These are phyloP conservation scores for Anticlea derivata DNA, from an alignment of 2,888 invertebrate species.

Conservation along the genomic window DNA sequence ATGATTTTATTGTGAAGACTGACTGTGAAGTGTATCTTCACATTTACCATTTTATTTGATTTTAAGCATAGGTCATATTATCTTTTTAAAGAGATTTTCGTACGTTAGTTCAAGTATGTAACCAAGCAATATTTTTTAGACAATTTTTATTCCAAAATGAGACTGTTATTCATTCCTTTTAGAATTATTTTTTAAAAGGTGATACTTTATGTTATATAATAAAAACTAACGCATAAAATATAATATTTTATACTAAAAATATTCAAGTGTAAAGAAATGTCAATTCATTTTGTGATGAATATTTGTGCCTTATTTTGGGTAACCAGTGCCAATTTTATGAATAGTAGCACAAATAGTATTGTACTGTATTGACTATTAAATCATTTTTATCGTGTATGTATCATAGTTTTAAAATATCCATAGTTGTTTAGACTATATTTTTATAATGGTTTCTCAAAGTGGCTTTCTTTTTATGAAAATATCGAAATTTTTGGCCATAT, in stretches of 20 bases:
- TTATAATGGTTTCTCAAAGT: constrained; percentile 10
- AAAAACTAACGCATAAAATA: constrained; percentile 13
- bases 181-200: constrained; percentile 39
- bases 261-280: too few species aligned
- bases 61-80: constrained; percentile 23
- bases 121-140: constrained; percentile 22
- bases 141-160: constrained; percentile 40
- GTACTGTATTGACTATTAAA: constrained; percentile 26
- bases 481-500: constrained; percentile 51
- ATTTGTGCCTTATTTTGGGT: constrained; percentile 69
- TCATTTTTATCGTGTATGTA: constrained; percentile 12
- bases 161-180: constrained; percentile 63
- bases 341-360: constrained; percentile 17
- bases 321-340: constrained; percentile 72
- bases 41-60: constrained; percentile 42
- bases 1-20: constrained; percentile 56
- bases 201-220: too few species aligned
- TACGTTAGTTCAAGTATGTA: constrained; percentile 4
- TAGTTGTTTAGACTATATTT: constrained; percentile 9
- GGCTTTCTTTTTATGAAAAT: constrained; percentile 20
- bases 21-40: constrained; percentile 59
- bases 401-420: constrained; percentile 12
- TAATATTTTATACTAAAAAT: constrained; percentile 43
- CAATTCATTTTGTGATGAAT: constrained; percentile 53
- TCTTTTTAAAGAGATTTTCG: not conserved